A percentile compares a stretch with the other conserved stretches of the same genome.
Evolutionary conservation across 2,113 vertebrate species (phyloP).

Genomic region (Misgurnus anguillicaudatus): DNA sequence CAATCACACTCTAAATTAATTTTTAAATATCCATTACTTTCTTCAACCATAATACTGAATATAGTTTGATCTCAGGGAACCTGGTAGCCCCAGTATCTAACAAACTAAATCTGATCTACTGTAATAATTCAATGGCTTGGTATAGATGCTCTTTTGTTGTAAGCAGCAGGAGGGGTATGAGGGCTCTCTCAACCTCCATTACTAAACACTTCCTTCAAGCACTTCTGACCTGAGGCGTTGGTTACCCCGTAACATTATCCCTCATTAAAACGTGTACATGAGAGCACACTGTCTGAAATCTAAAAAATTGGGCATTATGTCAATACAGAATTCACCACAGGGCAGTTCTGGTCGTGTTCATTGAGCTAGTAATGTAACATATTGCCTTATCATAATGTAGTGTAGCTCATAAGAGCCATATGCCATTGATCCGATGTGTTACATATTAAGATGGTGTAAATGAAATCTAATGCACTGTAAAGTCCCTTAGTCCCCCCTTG

Average conservation of each 20-base stretch:
- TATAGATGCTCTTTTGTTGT: neutral
- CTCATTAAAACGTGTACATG: slow-evolving; percentile 29
- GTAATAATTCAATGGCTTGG: neutral
- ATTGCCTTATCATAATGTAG: slow-evolving; percentile 18
- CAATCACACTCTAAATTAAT: too few relatives aligned
- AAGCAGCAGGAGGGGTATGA: neutral
- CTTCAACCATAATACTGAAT: neutral
- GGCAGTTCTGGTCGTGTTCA: slow-evolving; percentile 18
- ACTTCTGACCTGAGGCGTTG: slow-evolving; percentile 29
- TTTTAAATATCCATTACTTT: too few relatives aligned
- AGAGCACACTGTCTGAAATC: slow-evolving; percentile 10
- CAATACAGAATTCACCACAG: slow-evolving; percentile 15
- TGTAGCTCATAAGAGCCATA: neutral
- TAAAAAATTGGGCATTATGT: slow-evolving; percentile 27
- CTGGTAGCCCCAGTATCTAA: neutral
- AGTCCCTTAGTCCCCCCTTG: neutral
- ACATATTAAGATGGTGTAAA: slow-evolving; percentile 45
- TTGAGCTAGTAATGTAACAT: slow-evolving; percentile 21
- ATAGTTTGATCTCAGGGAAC: neutral
- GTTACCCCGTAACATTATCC: slow-evolving; percentile 26
- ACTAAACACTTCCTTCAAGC: slow-evolving; percentile 23
- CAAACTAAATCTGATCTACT: neutral
- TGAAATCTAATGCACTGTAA: neutral
- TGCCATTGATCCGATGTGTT: neutral
- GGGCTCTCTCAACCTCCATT: neutral